A percentile compares a stretch with the other conserved stretches of the same genome.
Evolutionary conservation across 1,140 invertebrate genomes (phyloP).

Genomic region (Drosophila navojoa): DNA sequence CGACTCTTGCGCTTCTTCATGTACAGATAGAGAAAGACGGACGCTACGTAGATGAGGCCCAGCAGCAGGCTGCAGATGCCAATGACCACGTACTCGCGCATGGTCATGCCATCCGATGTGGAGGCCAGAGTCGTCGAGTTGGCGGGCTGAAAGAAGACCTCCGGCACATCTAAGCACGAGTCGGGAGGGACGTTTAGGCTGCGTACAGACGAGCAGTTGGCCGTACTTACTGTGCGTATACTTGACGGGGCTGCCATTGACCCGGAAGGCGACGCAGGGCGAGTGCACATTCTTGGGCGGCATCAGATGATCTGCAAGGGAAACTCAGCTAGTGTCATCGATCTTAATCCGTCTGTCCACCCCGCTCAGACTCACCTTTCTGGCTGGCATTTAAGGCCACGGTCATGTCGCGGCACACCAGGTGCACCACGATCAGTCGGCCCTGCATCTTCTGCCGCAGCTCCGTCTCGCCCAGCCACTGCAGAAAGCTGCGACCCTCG

Average conservation of each 20-base stretch:
- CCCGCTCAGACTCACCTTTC: conserved; percentile 40
- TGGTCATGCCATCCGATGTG: conserved; percentile 85
- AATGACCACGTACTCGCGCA: conserved; percentile 91
- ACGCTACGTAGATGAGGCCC: conserved; percentile 92
- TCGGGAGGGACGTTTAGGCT: background rate
- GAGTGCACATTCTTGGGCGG: conserved; percentile 86
- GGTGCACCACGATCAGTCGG: conserved; percentile 89
- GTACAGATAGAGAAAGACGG: conserved; percentile 91
- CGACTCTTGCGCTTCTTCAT: conserved; percentile 85
- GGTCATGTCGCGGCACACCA: conserved; percentile 91
- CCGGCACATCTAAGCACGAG: conserved; percentile 87
- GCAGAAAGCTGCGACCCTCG: conserved; percentile 91
- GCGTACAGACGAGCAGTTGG: background rate
- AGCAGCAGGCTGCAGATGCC: conserved; percentile 91
- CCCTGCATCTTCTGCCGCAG: conserved; percentile 90
- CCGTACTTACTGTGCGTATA: conserved; percentile 87
- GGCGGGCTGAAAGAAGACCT: conserved; percentile 90
- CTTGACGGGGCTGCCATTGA: conserved; percentile 90
- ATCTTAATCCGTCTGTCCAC: background rate
- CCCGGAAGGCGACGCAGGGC: conserved; percentile 92
- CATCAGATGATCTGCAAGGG: conserved; percentile 57
- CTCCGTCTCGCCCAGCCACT: conserved; percentile 93
- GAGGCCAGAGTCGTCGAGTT: conserved; percentile 85
- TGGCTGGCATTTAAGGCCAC: conserved; percentile 84
- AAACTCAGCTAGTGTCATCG: too few relatives aligned